Evolutionary conservation across 1,140 invertebrate genomes (phyloP).

Genomic region (Euura lappo): DNA sequence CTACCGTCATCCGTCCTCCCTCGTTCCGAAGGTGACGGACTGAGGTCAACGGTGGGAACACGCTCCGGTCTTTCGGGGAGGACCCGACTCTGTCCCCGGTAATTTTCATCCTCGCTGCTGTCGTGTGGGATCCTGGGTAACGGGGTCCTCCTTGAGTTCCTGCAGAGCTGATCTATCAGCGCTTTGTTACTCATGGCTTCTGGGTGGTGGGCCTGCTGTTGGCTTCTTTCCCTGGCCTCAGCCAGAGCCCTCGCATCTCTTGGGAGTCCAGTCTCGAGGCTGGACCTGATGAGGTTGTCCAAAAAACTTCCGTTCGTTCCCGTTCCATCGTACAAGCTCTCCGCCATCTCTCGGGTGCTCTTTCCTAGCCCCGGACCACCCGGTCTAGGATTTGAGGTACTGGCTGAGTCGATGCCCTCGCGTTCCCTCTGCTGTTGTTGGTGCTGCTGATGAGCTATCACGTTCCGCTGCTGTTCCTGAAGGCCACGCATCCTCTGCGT

Average conservation of each 20-base stretch:
- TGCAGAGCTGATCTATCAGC: slow-evolving; percentile 73
- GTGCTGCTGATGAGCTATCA: slow-evolving; percentile 35
- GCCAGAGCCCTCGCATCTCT: slow-evolving; percentile 47
- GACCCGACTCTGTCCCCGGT: slow-evolving; percentile 40
- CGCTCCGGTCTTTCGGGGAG: slow-evolving; percentile 54
- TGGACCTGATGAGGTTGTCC: slow-evolving; percentile 82
- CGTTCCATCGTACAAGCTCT: slow-evolving; percentile 67
- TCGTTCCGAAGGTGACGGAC: slow-evolving; percentile 53
- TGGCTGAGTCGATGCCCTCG: slow-evolving; percentile 39
- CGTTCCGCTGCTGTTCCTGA: slow-evolving; percentile 69
- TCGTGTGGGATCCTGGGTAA: slow-evolving; percentile 55
- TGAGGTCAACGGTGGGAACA: slow-evolving; percentile 55
- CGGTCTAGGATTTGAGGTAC: slow-evolving; percentile 45
- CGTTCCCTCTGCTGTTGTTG: slow-evolving; percentile 35
- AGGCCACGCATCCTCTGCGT: slow-evolving; percentile 82
- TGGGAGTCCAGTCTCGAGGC: slow-evolving; percentile 69
- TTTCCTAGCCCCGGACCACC: slow-evolving; percentile 55
- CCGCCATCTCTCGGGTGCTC: slow-evolving; percentile 66
- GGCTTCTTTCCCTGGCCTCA: slow-evolving; percentile 34
- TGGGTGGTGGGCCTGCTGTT: slow-evolving; percentile 30
- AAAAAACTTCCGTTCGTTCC: slow-evolving; percentile 76
- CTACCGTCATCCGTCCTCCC: slow-evolving; percentile 47
- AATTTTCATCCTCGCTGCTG: slow-evolving; percentile 56
- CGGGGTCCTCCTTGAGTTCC: slow-evolving; percentile 66
- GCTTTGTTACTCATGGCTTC: slow-evolving; percentile 68